Percentiles rank a stretch among this genome's conserved stretches.
Evolutionary conservation across 2,797 vertebrate species (phyloP).

Genomic region (Rallus crepitans): DNA sequence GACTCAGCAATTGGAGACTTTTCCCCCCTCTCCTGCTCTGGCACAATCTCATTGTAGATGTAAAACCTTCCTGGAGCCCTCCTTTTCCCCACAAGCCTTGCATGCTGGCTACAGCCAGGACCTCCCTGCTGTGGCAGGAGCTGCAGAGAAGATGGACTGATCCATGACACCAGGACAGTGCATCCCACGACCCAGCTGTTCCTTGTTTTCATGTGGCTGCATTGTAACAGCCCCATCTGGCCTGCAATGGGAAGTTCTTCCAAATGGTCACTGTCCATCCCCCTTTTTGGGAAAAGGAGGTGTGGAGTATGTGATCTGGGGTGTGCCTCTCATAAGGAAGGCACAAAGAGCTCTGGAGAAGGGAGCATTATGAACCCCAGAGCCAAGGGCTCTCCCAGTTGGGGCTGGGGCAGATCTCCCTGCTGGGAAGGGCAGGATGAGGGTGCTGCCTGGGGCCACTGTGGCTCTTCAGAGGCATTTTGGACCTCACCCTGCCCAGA

Average conservation of each 20-base stretch:
- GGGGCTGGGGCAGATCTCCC: no score
- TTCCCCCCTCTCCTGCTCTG: not conserved
- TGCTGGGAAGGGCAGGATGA: not conserved
- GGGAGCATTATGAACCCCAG: not conserved
- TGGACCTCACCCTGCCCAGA: not conserved
- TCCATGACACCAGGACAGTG: not conserved
- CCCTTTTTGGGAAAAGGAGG: not conserved
- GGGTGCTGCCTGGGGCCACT: not conserved
- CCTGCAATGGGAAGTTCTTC: not conserved
- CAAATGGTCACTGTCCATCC: not conserved
- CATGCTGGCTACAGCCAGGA: rapidly evolving
- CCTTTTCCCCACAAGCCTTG: not conserved
- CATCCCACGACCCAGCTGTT: not conserved
- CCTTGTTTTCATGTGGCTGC: not conserved
- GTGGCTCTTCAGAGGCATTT: not conserved
- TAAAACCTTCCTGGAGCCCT: not conserved
- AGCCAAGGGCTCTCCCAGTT: not conserved
- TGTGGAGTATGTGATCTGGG: not conserved
- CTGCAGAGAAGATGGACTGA: not conserved
- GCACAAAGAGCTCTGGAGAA: not conserved
- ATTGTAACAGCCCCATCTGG: not conserved
- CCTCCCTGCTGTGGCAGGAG: not conserved
- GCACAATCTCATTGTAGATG: not conserved
- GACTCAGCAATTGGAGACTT: not conserved
- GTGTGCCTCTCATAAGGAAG: not conserved